Evolutionary conservation across 2,797 vertebrate genomes (phyloP), one percentile per base, ranked within the genome.

Genomic region (Menidia menidia): DNA sequence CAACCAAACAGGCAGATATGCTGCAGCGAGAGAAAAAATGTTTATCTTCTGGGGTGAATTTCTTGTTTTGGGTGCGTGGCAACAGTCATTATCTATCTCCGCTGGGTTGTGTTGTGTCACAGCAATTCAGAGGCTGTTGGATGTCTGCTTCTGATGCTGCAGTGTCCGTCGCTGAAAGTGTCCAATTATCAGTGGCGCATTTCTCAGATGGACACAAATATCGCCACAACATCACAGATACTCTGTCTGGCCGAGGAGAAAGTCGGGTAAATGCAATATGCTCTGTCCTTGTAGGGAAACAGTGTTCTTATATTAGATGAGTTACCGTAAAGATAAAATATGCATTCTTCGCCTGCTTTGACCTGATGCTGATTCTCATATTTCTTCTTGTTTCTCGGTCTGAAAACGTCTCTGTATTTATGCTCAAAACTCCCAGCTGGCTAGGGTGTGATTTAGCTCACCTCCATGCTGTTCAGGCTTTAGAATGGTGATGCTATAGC

Each of bases 391-490:
- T 70, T 58, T 64, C 71, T 66, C 35, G 50, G 41, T 64, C 52
- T 72, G 15, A 73, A 66, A 65, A 41, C 3, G 43, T 67, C 51
- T 77, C 6, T 65, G 16, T 74, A 30, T 48, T 1, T 65, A 72
- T 65, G 48, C 59, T 68, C 52, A 70, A 77, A 75, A 57, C 78
- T 66, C 73, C 73, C 73, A 81, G 74, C 80, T 83, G 87, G 65
- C 75, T 35, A 3, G 66, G 30, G 31, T 57, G 77, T 45, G 72
- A 67, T 78, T 65, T 67, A 63, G 80, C 73, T 83, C 81, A 86
- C 83, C 85, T 89, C 77, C 55, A 44, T 84, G 80, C 87, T 88
- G 86, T 83, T 78, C 53, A 11, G 77, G 83, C 86, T 86, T 87
- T 78, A 71, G 64, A 54, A 52, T n/a, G 15, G 51, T 65, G 67